A percentile compares a stretch with the other conserved stretches of the same genome.
Evolutionary conservation across 2,797 vertebrate species (phyloP).

Genomic region (Octomys mimax): DNA sequence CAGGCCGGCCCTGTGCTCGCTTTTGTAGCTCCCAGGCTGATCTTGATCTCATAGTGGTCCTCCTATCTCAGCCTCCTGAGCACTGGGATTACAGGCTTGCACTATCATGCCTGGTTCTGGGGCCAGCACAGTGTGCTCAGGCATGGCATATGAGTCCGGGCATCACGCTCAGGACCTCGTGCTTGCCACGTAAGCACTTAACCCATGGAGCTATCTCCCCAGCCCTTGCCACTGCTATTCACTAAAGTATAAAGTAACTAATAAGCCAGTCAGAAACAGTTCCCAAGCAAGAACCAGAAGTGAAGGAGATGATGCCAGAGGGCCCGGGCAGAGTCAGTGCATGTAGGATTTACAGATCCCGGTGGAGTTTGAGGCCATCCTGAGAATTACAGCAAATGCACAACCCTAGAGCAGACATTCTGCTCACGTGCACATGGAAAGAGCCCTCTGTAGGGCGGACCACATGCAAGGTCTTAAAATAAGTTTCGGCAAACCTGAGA

Average conservation of each 20-base stretch:
- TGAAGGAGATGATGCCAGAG: background rate
- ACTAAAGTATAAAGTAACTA: background rate
- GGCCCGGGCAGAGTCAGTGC: background rate
- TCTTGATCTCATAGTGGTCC: no score
- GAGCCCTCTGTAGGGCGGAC: no score
- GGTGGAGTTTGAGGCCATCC: background rate
- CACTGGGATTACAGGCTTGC: no score
- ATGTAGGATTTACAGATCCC: background rate
- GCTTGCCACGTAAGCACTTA: no score
- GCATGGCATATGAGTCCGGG: no score
- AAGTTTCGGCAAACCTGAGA: background rate
- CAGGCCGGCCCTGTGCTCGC: no score
- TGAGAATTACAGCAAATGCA: background rate
- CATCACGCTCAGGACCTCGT: no score
- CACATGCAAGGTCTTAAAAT: background rate
- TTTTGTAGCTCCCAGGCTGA: no score
- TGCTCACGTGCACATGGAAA: background rate
- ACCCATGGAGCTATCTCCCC: no score
- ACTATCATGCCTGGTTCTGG: no score
- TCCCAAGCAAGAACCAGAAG: background rate
- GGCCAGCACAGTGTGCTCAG: no score
- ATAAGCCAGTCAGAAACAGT: background rate
- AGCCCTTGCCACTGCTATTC: background rate
- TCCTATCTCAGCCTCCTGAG: no score
- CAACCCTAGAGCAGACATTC: background rate